A percentile compares a stretch with the other conserved stretches of the same genome.
Evolutionary conservation across 2,797 vertebrate genomes (phyloP).

Genomic region (Gymnopithys bicolor): DNA sequence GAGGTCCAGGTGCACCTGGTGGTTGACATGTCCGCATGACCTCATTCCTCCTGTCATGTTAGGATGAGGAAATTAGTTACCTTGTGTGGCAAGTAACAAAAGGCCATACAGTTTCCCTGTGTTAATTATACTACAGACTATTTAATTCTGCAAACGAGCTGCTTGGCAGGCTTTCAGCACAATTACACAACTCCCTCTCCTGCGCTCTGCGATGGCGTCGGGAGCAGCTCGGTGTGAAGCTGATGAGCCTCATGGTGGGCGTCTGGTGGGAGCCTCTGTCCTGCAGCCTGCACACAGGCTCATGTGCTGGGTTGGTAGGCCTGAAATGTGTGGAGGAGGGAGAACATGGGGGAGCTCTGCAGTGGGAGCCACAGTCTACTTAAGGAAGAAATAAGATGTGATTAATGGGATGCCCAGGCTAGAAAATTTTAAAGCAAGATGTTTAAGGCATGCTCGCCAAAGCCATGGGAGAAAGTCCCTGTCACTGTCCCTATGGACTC

Average conservation of each 20-base stretch:
- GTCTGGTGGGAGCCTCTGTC: neutral
- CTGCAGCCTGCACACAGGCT: neutral
- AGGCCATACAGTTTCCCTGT: neutral
- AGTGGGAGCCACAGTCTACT: neutral
- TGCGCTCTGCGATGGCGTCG: fast-evolving
- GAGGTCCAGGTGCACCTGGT: neutral
- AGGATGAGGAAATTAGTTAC: neutral
- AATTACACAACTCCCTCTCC: neutral
- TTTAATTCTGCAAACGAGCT: neutral
- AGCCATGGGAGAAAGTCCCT: neutral
- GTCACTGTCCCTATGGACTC: neutral
- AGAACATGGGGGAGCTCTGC: neutral
- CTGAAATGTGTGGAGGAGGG: neutral
- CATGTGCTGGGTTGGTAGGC: fast-evolving
- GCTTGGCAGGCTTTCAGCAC: slow-evolving; percentile 44
- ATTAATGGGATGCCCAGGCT: fast-evolving
- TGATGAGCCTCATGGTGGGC: fast-evolving
- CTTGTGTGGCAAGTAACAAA: neutral
- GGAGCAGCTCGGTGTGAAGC: neutral
- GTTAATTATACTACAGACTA: neutral
- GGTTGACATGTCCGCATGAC: fast-evolving
- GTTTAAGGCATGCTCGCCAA: fast-evolving
- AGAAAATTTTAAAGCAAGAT: neutral
- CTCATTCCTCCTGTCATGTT: neutral
- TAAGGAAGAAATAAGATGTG: neutral